Conservation (phyloP, 2,113 vertebrate genomes). For the Pristiophorus japonicus region DNA sequence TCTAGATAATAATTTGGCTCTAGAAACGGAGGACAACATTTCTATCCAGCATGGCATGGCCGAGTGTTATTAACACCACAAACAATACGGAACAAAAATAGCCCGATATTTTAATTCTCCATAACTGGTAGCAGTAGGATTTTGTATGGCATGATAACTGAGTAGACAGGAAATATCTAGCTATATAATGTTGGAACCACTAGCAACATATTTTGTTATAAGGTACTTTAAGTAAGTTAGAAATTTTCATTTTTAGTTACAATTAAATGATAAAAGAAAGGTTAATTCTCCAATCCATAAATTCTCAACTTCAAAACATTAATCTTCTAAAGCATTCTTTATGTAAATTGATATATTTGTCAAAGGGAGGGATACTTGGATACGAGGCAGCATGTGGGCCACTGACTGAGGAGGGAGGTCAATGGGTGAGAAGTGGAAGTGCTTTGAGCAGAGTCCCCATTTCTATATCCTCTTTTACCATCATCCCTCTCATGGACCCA, state of each 20-base stretch:
- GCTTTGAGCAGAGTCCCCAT: too few species aligned
- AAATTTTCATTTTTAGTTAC: neutral
- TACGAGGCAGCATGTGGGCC: too few species aligned
- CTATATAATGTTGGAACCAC: neutral
- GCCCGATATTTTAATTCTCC: neutral
- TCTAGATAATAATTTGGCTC: neutral
- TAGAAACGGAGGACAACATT: neutral
- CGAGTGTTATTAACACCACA: neutral
- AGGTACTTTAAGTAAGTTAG: neutral
- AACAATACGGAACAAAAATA: neutral
- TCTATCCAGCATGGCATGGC: neutral
- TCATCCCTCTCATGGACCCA: too few species aligned
- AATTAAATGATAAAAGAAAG: neutral
- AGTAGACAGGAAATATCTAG: neutral
- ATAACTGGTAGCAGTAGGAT: neutral
- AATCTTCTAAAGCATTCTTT: too few species aligned
- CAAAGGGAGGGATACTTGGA: too few species aligned
- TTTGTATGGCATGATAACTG: neutral
- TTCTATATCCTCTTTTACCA: too few species aligned
- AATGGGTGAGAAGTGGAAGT: too few species aligned
- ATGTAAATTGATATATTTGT: too few species aligned
- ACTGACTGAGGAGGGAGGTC: too few species aligned
- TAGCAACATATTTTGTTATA: neutral
- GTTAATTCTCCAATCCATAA: neutral
- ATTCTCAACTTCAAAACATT: neutral